Base-by-base conservation (phyloP, 2,888 invertebrate species). In the Eupithecia dodoneata region DNA sequence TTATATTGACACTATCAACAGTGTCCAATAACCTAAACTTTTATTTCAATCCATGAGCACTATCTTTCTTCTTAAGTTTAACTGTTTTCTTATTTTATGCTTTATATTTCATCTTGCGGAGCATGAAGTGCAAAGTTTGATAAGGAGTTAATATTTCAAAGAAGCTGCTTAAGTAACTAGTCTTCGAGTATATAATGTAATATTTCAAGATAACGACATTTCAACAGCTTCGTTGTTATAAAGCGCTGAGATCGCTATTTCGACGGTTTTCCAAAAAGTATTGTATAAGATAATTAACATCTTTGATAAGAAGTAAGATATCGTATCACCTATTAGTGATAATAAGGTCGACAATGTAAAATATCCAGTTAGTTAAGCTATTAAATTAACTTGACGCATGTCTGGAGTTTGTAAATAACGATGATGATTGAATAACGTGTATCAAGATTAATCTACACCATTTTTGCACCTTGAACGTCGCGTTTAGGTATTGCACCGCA, bases 21-120 rank as follows among this genome's bases (percentile, higher is more conserved):
- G 30, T 1, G n/a, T n/a, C n/a, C n/a, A 30, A 30, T 30, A 30
- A 30, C 30, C 30, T 30, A 30, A 30, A 30, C 30, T 6, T 10
- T 47, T 9, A 47, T 47, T 47, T n/a, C 55, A 44, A 4, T 55
- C 15, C 15, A 55, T 55, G n/a, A n/a, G 55, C 55, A 55, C n/a
- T 30, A 55, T 47, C 47, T 47, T 47, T 47, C 47, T 47, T 9
- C 7, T 7, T 47, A 9, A n/a, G 15, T n/a, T 52, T 30, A 63
- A 10, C 3, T 63, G 3, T 2, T 63, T 63, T 63, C 3, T 9
- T 18, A 63, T 12, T 13, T 63, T 30, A 63, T 30, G 45, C 10
- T 47, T 47, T 47, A 49, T 76, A 49, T 76, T 72, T 72, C 69
- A 72, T 69, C 73, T 73, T 76, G 52, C 63, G 49, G 71, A 47